Percentiles rank a stretch among this genome's conserved stretches.
These are phyloP conservation scores for Sipha flava DNA, from an alignment of 1,140 invertebrate species.

Conservation along the genomic window DNA sequence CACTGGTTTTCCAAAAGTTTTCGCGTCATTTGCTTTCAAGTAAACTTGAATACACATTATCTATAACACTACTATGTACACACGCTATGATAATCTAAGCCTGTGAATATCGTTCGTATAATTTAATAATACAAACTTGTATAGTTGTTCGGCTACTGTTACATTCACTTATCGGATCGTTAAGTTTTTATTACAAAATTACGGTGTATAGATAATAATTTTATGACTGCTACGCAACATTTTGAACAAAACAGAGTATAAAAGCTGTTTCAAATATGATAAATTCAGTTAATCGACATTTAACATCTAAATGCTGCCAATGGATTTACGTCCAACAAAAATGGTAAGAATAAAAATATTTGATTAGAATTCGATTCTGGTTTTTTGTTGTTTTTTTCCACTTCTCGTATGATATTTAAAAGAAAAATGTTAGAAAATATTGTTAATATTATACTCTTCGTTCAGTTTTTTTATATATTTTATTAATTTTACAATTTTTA, in stretches of 20 bases:
- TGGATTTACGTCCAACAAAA: too few relatives aligned
- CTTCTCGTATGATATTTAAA: too few relatives aligned
- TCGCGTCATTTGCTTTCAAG: neutral
- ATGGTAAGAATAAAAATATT: too few relatives aligned
- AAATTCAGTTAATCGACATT: neutral
- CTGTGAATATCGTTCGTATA: neutral
- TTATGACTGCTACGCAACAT: too few relatives aligned
- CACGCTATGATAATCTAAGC: too few relatives aligned
- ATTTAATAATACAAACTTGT: neutral
- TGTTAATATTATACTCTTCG: too few relatives aligned
- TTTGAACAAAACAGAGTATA: neutral
- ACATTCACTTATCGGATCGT: neutral
- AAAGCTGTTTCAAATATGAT: neutral
- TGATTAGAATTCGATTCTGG: too few relatives aligned
- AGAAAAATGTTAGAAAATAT: too few relatives aligned
- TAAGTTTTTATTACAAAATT: neutral
- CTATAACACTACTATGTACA: neutral
- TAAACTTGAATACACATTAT: neutral
- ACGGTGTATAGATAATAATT: neutral
- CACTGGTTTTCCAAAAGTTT: neutral
- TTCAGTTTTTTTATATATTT: too few relatives aligned
- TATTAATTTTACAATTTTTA: too few relatives aligned
- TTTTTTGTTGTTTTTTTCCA: too few relatives aligned
- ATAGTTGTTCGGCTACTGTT: neutral
- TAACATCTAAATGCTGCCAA: neutral